Evolutionary conservation across 2,888 invertebrate genomes (phyloP).

Genomic region (Aquatica leii): DNA sequence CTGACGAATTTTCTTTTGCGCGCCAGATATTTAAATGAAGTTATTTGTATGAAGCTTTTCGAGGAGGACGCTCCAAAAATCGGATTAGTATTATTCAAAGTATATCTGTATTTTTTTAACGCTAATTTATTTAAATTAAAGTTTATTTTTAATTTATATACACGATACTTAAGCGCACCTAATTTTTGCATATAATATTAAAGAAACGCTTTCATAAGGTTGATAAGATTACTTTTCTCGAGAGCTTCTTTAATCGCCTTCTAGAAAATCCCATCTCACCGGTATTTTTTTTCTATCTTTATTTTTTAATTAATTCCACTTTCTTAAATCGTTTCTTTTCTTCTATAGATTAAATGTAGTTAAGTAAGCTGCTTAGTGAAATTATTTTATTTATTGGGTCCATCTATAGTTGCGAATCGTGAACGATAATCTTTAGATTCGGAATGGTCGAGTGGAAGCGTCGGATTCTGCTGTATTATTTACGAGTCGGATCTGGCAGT

Average conservation of each 20-base stretch:
- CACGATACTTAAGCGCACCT: constrained; percentile 16
- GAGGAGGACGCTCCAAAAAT: too few relatives aligned
- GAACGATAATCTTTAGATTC: constrained; percentile 13
- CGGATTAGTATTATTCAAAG: constrained; percentile 6
- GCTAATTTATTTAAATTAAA: constrained; percentile 32
- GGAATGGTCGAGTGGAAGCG: constrained; percentile 20
- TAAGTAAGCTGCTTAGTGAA: too few relatives aligned
- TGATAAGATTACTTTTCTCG: constrained; percentile 19
- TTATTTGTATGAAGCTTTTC: too few relatives aligned
- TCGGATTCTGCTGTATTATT: constrained; percentile 41
- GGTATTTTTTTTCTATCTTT: constrained; percentile 16
- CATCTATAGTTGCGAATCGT: background rate
- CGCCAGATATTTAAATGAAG: too few relatives aligned
- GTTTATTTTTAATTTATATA: constrained; percentile 34
- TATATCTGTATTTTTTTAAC: constrained; percentile 17
- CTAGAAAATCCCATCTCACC: constrained; percentile 13
- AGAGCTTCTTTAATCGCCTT: constrained; percentile 17
- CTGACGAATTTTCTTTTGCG: too few relatives aligned
- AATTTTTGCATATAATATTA: constrained; percentile 28
- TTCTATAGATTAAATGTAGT: constrained; percentile 11
- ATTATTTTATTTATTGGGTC: background rate
- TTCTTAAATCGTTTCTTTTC: constrained; percentile 2
- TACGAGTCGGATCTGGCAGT: constrained; percentile 46
- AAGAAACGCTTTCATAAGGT: constrained; percentile 23
- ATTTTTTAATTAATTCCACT: constrained; percentile 21